Evolutionary conservation across 2,888 invertebrate genomes (phyloP).

Genomic region (Lasiommata megera): DNA sequence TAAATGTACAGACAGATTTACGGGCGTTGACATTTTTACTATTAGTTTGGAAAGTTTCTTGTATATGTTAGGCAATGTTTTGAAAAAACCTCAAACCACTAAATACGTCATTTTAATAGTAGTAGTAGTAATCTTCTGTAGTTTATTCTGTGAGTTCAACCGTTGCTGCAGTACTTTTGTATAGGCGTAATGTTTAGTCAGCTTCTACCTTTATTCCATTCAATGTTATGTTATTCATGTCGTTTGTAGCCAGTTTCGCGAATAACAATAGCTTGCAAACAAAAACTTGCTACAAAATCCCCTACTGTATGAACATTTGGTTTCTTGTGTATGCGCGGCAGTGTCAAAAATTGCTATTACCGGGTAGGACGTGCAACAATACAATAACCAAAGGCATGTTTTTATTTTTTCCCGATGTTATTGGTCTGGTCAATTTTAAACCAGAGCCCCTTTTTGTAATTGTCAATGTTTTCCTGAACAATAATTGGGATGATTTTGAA

Average conservation of each 20-base stretch:
- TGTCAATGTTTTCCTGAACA: background rate
- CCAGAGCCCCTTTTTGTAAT: background rate
- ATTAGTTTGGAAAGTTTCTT: too few relatives aligned
- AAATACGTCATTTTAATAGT: too few relatives aligned
- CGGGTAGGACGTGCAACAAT: background rate
- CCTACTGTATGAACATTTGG: slow-evolving; percentile 36
- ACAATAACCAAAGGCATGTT: slow-evolving; percentile 1
- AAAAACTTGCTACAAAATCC: slow-evolving; percentile 47
- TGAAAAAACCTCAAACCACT: too few relatives aligned
- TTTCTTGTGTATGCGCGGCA: slow-evolving; percentile 16
- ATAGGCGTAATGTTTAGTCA: background rate
- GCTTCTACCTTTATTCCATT: slow-evolving; percentile 57
- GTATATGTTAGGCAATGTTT: too few relatives aligned
- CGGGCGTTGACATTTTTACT: too few relatives aligned
- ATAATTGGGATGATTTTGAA: background rate
- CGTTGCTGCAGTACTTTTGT: slow-evolving; percentile 2
- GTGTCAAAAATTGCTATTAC: slow-evolving; percentile 13
- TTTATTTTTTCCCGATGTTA: slow-evolving; percentile 2
- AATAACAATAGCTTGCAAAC: slow-evolving; percentile 33
- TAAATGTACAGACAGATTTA: too few relatives aligned
- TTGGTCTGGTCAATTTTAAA: slow-evolving; percentile 1
- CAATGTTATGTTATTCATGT: slow-evolving; percentile 71
- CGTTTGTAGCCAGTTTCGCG: slow-evolving; percentile 58
- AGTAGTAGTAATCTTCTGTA: too few relatives aligned
- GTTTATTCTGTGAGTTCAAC: background rate